phyloP scores from a whole-genome alignment of 1,140 invertebrate genomes.

The Pomacea maculata region DNA sequence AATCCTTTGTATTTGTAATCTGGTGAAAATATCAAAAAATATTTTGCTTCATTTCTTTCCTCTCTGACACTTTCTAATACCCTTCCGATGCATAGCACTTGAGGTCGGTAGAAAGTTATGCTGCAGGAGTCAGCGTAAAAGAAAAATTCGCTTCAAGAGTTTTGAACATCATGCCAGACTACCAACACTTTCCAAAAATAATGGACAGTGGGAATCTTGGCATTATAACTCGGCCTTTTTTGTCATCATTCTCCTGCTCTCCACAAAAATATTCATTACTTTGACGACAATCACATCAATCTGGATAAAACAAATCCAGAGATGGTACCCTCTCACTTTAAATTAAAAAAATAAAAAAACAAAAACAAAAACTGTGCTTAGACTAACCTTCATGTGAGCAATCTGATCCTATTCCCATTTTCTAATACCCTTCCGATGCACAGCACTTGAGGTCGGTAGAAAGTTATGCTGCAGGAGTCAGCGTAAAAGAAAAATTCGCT shows the following conservation, averaged over 20 bases:
- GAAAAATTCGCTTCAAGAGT: constrained; percentile 41
- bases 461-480: constrained; percentile 10
- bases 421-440: no score
- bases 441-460: no score
- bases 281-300: no score
- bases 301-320: no score
- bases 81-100: no score
- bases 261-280: not conserved
- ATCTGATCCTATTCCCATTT: constrained; percentile 96
- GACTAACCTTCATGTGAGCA: constrained; percentile 92
- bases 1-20: not conserved
- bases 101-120: not conserved
- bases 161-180: constrained; percentile 48
- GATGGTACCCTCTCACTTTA: no score
- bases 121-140: constrained; percentile 15
- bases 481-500: constrained; percentile 32
- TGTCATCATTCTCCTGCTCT: constrained; percentile 59
- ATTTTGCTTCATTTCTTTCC: not conserved
- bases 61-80: no score
- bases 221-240: constrained; percentile 64
- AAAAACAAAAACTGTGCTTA: no score
- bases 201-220: constrained; percentile 15
- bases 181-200: constrained; percentile 27
- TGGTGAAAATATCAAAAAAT: not conserved
- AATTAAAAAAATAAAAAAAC: no score